Evolutionary conservation across 2,888 invertebrate species (phyloP), one percentile per base, ranked within the genome.

Genomic region (Anthophora plumipes): DNA sequence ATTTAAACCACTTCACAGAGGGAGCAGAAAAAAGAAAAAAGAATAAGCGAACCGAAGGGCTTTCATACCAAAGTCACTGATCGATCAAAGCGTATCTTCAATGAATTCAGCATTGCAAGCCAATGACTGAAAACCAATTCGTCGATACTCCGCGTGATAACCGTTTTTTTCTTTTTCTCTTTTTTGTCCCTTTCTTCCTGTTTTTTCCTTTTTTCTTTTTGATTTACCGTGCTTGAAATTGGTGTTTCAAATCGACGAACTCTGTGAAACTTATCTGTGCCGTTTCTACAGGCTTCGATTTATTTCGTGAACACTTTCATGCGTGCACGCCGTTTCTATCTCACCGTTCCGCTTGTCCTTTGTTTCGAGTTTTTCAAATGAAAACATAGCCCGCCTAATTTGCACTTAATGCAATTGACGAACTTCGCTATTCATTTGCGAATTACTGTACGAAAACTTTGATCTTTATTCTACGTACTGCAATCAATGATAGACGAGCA

Each of bases 61-160:
- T 78, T 63, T 37, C 25, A 20, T 68, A 37, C 48, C 17, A 64
- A 77, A 64, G 52, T 78, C 52, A 25, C 50, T 54, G 77, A 64
- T 69, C 69, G 41, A 77, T 77, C 57, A 70, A 69, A 63, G 50
- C 78, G 70, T 57, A 66, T 77, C 64, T 70, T 66, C 52, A 70
- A 70, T 66, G 70, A 60, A 66, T 66, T 59, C 77, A 52, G n/a
- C 52, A 60, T 59, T 66, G 64, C 54, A 54, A 52, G 25, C 41
- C 46, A 52, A 64, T 63, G 59, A 59, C 20, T 69, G 64, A 79
- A 77, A 66, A 46, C 57, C 77, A 48, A 77, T 54, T 39, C 20
- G 31, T 60, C 66, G 63, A 64, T 76, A 71, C 43, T 71, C 70
- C 50, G 17, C 7, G 9, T 22, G 48, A 63, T 76, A 64, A 52